phyloP scores from a whole-genome alignment of 2,888 invertebrate species.

The Prenolepis imparis region DNA sequence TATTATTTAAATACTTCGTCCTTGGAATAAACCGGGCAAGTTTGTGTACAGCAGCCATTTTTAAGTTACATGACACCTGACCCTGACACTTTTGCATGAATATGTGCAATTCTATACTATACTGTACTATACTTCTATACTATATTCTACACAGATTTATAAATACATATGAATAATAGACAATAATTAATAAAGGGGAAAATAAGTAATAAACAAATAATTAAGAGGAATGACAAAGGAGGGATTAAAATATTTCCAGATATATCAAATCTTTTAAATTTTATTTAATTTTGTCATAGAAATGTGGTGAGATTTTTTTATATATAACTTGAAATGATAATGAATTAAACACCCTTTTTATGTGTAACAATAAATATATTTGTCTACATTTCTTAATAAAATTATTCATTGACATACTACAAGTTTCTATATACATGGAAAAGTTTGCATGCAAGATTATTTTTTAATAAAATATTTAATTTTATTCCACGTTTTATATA shows the following conservation, averaged over 20 bases:
- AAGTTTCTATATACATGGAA: not conserved
- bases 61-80: not conserved
- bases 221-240: not conserved
- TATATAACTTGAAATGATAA: not conserved
- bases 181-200: not conserved
- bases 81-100: not conserved
- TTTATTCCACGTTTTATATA: slow-evolving; percentile 8
- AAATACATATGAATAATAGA: too few species aligned
- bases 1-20: not conserved
- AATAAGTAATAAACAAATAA: too few species aligned
- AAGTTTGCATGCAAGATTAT: not conserved
- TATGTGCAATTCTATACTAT: not conserved
- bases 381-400: slow-evolving; percentile 14
- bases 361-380: slow-evolving; percentile 27
- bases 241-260: not conserved
- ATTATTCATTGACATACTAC: not conserved
- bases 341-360: not conserved
- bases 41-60: slow-evolving; percentile 28
- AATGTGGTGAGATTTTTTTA: not conserved
- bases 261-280: not conserved
- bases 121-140: too few species aligned
- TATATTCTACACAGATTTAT: too few species aligned
- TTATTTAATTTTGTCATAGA: not conserved
- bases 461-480: slow-evolving; percentile 10
- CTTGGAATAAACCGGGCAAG: not conserved